phyloP scores from a whole-genome alignment of 2,888 invertebrate species.

The Lepidocyrtinus sp. region DNA sequence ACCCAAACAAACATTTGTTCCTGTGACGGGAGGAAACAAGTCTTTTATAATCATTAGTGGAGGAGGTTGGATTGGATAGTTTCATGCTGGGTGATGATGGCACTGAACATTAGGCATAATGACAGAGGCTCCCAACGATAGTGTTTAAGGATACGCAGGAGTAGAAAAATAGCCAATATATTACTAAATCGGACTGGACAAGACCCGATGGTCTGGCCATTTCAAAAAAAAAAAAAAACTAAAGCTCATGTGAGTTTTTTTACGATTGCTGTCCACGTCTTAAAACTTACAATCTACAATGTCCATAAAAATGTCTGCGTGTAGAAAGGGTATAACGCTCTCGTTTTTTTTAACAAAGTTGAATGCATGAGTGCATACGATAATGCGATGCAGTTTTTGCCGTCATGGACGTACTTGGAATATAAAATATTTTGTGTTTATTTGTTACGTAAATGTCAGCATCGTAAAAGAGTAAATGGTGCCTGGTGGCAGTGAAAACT shows the following conservation, averaged over 20 bases:
- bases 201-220: not conserved
- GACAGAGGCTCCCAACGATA: not conserved
- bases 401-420: conserved; percentile 8
- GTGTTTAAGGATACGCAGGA: not conserved
- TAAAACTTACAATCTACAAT: not conserved
- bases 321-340: not conserved
- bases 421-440: conserved; percentile 18
- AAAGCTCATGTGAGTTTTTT: too few relatives aligned
- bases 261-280: not conserved
- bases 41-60: conserved; percentile 14
- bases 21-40: not conserved
- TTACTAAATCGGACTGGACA: conserved; percentile 1
- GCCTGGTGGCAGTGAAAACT: conserved; percentile 13
- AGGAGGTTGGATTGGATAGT: too few relatives aligned
- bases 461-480: conserved; percentile 1
- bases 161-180: not conserved
- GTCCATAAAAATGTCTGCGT: conserved; percentile 11
- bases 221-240: too few relatives aligned
- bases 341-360: conserved; percentile 14
- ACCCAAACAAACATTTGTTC: not conserved
- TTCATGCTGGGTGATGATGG: conserved; percentile 7
- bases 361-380: conserved; percentile 15
- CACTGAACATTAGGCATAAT: conserved; percentile 13
- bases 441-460: conserved; percentile 4
- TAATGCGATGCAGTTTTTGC: conserved; percentile 4